Evolutionary conservation across 2,797 vertebrate genomes (phyloP).

Genomic region (Ptychobarbus kaznakovi): DNA sequence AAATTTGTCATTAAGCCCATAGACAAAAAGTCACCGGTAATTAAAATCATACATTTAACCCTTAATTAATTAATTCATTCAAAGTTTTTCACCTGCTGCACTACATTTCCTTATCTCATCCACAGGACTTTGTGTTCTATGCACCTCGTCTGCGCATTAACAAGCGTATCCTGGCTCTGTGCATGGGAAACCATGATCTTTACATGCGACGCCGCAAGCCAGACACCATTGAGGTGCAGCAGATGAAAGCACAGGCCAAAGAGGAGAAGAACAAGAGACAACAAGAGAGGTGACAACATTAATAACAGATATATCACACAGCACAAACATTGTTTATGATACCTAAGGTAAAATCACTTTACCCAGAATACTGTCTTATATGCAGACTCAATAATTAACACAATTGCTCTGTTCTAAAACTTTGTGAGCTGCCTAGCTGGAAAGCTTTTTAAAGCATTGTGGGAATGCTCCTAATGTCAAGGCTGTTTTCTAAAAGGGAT

Average conservation of each 20-base stretch:
- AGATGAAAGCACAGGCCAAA: constrained; percentile 97
- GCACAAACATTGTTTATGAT: background rate
- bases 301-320: background rate
- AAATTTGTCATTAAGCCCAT: constrained; percentile 99
- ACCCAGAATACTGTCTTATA: background rate
- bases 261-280: constrained; percentile 97
- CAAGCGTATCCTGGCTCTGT: constrained; percentile 94
- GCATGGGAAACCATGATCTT: constrained; percentile 98
- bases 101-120: constrained; percentile 41
- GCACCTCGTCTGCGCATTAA: constrained; percentile 96
- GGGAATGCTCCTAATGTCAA: too few species aligned
- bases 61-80: background rate
- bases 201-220: constrained; percentile 97
- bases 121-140: constrained; percentile 96
- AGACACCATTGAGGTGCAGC: constrained; percentile 97
- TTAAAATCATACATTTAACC: constrained; percentile 20
- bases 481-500: too few species aligned
- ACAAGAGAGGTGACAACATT: constrained; percentile 86
- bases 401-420: background rate
- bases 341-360: background rate
- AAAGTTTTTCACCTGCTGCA: background rate
- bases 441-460: background rate
- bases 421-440: background rate
- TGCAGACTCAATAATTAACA: background rate
- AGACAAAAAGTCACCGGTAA: constrained; percentile 97